A percentile compares a stretch with the other conserved stretches of the same genome.
Conservation (phyloP, 2,888 invertebrate genomes). For the Ellobium chinense region DNA sequence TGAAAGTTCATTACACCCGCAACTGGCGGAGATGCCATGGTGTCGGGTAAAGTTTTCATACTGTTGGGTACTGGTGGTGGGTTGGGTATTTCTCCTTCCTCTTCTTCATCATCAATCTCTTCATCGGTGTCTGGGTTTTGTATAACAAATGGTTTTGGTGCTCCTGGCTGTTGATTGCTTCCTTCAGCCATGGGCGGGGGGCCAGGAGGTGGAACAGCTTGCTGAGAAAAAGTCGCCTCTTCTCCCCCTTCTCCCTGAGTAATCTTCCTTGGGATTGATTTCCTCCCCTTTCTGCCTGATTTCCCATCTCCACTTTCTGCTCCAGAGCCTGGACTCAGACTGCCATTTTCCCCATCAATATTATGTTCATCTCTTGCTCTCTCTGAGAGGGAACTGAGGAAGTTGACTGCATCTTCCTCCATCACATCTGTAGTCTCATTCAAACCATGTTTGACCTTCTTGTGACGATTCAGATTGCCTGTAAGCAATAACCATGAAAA, state of each 20-base stretch:
- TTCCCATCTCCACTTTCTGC: slow-evolving; percentile 42
- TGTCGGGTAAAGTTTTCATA: neutral
- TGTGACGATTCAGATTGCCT: slow-evolving; percentile 77
- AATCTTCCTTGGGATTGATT: slow-evolving; percentile 44
- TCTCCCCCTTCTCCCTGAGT: slow-evolving; percentile 43
- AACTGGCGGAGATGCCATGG: slow-evolving; percentile 8
- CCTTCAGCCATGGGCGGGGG: neutral
- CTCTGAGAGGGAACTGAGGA: slow-evolving; percentile 69
- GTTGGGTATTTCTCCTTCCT: slow-evolving; percentile 11
- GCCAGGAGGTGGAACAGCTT: slow-evolving; percentile 13
- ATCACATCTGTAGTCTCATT: slow-evolving; percentile 69
- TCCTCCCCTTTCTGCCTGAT: slow-evolving; percentile 36
- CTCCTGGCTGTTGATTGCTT: neutral
- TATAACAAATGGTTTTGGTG: slow-evolving; percentile 37
- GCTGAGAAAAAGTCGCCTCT: neutral
- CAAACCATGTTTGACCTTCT: slow-evolving; percentile 76
- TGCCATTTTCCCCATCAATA: slow-evolving; percentile 41
- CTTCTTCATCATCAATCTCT: slow-evolving; percentile 41
- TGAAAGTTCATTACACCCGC: slow-evolving; percentile 45
- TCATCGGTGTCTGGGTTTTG: slow-evolving; percentile 50
- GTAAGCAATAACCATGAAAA: too few species aligned
- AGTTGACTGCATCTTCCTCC: slow-evolving; percentile 75
- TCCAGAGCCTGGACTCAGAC: slow-evolving; percentile 37
- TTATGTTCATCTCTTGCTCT: slow-evolving; percentile 52
- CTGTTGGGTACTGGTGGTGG: neutral